phyloP scores from a whole-genome alignment of 2,113 vertebrate genomes.

The Pandion haliaetus region DNA sequence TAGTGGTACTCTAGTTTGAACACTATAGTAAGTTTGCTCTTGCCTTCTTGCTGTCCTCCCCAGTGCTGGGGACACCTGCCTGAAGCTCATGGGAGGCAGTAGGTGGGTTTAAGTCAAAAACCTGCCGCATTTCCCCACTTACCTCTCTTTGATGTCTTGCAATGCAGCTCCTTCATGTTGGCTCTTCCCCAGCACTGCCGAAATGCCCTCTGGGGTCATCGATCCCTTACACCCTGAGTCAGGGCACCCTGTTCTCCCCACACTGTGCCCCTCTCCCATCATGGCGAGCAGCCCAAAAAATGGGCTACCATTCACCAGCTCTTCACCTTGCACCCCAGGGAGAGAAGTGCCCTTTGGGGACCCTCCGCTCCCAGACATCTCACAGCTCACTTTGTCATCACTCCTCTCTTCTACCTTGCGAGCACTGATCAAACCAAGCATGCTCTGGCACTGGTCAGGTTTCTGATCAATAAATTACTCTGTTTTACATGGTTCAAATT shows the following conservation, averaged over 20 bases:
- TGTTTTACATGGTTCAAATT: conserved; percentile 79
- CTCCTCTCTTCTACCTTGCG: background rate
- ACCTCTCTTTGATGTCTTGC: background rate
- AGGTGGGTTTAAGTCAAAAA: background rate
- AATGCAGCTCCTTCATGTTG: background rate
- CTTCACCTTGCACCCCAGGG: background rate
- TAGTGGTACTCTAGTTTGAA: background rate
- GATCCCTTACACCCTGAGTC: background rate
- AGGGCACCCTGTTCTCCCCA: background rate
- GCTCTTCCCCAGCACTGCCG: background rate
- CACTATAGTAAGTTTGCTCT: background rate
- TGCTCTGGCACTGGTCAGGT: background rate
- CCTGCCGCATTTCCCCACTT: background rate
- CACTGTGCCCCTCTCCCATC: background rate
- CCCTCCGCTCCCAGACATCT: background rate
- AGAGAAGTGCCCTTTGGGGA: background rate
- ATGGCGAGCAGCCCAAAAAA: background rate
- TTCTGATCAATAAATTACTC: conserved; percentile 74
- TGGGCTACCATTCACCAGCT: background rate
- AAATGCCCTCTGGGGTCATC: accelerated
- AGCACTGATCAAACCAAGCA: background rate
- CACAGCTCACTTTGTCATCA: accelerated
- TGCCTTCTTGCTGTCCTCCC: background rate
- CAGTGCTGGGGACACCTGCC: background rate
- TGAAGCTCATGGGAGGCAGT: background rate